Percentiles rank a stretch among this genome's conserved stretches.
phyloP scores from a whole-genome alignment of 2,113 vertebrate species.

The Enhydra lutris region DNA sequence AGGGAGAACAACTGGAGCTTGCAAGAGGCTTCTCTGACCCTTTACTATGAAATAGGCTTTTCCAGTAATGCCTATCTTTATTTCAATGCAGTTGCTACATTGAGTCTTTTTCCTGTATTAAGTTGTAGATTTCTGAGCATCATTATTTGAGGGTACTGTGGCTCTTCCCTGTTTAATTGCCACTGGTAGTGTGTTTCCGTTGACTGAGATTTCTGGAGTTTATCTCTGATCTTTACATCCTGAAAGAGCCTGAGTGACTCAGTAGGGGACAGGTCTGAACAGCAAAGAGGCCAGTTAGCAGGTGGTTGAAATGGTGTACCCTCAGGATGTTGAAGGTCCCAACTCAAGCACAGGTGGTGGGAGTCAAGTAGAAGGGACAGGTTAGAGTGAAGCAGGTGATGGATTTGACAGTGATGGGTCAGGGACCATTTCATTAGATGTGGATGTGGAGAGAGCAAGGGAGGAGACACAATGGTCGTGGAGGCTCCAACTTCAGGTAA shows the following conservation, averaged over 20 bases:
- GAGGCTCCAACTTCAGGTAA: neutral
- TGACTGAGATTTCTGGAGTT: neutral
- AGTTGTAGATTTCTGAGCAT: neutral
- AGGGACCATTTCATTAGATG: neutral
- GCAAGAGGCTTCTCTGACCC: neutral
- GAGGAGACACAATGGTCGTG: neutral
- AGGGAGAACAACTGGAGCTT: neutral
- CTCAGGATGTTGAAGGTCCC: neutral
- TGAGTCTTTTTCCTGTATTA: neutral
- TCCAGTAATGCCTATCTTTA: neutral
- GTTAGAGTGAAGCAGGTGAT: neutral
- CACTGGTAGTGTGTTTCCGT: neutral
- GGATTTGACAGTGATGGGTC: neutral
- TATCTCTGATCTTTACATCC: neutral
- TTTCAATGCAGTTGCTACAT: neutral
- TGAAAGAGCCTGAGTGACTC: neutral
- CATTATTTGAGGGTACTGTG: neutral
- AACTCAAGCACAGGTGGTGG: neutral
- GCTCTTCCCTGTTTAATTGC: neutral
- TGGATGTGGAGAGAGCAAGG: neutral
- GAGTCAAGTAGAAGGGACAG: neutral
- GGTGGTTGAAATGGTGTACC: neutral
- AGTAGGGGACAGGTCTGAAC: neutral
- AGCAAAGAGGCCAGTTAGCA: neutral
- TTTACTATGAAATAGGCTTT: neutral